Percentiles rank a stretch among this genome's conserved stretches.
These are phyloP conservation scores for Polydrusus tereticollis DNA, from an alignment of 2,888 invertebrate species.

Conservation along the genomic window DNA sequence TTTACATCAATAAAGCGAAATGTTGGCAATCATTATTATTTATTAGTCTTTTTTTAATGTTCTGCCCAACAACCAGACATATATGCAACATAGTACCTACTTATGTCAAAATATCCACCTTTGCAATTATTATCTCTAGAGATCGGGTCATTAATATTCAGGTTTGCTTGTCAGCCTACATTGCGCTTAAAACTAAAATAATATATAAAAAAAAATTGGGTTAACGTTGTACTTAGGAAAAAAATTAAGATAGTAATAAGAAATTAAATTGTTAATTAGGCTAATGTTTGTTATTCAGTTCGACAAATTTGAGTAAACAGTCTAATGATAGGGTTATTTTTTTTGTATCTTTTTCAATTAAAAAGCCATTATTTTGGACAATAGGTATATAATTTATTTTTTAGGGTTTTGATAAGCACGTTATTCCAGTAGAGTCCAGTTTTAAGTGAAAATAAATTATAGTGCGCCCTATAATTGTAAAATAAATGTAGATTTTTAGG, in stretches of 20 bases:
- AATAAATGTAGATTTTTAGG: neutral
- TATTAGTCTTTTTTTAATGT: too few relatives aligned
- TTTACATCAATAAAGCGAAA: too few relatives aligned
- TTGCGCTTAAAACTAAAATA: too few relatives aligned
- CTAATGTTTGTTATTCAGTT: conserved; percentile 4
- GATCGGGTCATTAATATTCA: too few relatives aligned
- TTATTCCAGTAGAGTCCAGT: neutral
- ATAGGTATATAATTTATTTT: neutral
- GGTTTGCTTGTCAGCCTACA: too few relatives aligned
- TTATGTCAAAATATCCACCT: too few relatives aligned
- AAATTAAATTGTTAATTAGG: conserved; percentile 8
- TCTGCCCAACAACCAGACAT: too few relatives aligned
- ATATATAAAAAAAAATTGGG: neutral
- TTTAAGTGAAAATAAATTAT: neutral
- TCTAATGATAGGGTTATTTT: conserved; percentile 29
- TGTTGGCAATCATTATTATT: too few relatives aligned
- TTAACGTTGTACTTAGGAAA: neutral
- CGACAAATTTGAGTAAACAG: conserved; percentile 8
- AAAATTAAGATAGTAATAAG: neutral
- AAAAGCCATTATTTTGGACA: neutral
- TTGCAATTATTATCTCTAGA: too few relatives aligned
- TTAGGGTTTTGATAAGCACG: neutral
- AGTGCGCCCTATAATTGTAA: too few relatives aligned
- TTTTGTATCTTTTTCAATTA: conserved; percentile 1
- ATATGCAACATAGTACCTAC: too few relatives aligned